Evolutionary conservation across 2,797 vertebrate genomes (phyloP).

Genomic region (Enteromius mattozi): DNA sequence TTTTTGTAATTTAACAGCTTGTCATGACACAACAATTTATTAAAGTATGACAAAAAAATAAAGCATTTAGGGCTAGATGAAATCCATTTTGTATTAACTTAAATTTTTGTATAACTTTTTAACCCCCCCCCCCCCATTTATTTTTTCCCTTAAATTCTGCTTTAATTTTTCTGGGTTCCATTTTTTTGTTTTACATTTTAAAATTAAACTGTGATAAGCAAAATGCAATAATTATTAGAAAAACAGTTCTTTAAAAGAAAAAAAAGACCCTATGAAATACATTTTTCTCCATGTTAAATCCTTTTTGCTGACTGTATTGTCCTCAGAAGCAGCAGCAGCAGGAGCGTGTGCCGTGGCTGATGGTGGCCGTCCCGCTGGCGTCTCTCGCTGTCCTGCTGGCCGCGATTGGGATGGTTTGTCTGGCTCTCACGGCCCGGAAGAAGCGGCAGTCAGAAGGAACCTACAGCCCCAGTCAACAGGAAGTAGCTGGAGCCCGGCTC

Average conservation of each 20-base stretch:
- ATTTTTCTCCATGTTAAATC: not conserved
- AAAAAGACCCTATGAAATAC: not conserved
- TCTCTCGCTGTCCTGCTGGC: slow-evolving; percentile 87
- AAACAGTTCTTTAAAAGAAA: too few species aligned
- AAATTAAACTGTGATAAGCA: not conserved
- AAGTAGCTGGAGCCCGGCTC: slow-evolving; percentile 92
- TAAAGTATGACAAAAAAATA: not conserved
- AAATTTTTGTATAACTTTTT: too few species aligned
- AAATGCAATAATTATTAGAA: not conserved
- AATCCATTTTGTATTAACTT: not conserved
- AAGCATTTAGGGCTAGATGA: not conserved
- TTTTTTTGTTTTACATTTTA: too few species aligned
- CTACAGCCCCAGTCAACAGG: slow-evolving; percentile 98
- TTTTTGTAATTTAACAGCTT: too few species aligned
- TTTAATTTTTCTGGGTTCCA: too few species aligned
- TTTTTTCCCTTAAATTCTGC: too few species aligned
- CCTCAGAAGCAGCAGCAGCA: slow-evolving; percentile 83
- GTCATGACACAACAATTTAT: not conserved
- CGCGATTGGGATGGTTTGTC: slow-evolving; percentile 85
- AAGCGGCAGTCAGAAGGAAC: slow-evolving; percentile 96
- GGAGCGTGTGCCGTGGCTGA: slow-evolving; percentile 86
- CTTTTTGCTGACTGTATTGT: too few species aligned
- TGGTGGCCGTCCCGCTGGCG: slow-evolving; percentile 89
- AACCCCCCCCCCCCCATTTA: too few species aligned
- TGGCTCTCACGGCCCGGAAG: slow-evolving; percentile 90